Percentiles rank a stretch among this genome's conserved stretches.
Evolutionary conservation across 2,888 invertebrate species (phyloP).

Genomic region (Scaptomyza cyrtandrae): DNA sequence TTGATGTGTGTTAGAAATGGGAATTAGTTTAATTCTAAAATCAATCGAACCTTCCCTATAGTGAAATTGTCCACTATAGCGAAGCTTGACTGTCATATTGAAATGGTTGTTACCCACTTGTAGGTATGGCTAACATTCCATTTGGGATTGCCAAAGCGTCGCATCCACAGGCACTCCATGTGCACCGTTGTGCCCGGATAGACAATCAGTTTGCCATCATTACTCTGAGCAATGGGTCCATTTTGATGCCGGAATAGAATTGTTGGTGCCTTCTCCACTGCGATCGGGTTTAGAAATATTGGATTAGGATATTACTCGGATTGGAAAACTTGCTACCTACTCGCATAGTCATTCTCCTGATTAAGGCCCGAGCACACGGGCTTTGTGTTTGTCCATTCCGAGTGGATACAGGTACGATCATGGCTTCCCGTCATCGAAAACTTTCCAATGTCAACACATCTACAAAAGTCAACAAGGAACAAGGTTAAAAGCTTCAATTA

Average conservation of each 20-base stretch:
- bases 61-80: not conserved
- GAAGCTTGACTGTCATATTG: not conserved
- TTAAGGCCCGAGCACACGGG: constrained; percentile 92
- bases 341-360: constrained; percentile 94
- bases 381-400: constrained; percentile 92
- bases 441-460: constrained; percentile 94
- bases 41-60: not conserved
- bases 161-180: constrained; percentile 95
- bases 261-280: constrained; percentile 94
- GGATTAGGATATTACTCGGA: not conserved
- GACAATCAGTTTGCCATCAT: constrained; percentile 93
- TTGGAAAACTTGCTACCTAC: constrained; percentile 85
- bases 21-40: not conserved
- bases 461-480: constrained; percentile 60
- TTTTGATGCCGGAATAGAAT: constrained; percentile 92
- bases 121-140: constrained; percentile 91
- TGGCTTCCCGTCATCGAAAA: constrained; percentile 92
- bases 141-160: constrained; percentile 93
- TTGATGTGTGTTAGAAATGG: constrained; percentile 1
- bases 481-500: not conserved
- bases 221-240: constrained; percentile 94
- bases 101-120: constrained; percentile 76
- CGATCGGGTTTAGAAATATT: not conserved
- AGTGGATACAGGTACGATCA: constrained; percentile 89
- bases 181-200: constrained; percentile 94